Base-by-base conservation (phyloP, 2,113 vertebrate genomes). In the Trogon melanurus region DNA sequence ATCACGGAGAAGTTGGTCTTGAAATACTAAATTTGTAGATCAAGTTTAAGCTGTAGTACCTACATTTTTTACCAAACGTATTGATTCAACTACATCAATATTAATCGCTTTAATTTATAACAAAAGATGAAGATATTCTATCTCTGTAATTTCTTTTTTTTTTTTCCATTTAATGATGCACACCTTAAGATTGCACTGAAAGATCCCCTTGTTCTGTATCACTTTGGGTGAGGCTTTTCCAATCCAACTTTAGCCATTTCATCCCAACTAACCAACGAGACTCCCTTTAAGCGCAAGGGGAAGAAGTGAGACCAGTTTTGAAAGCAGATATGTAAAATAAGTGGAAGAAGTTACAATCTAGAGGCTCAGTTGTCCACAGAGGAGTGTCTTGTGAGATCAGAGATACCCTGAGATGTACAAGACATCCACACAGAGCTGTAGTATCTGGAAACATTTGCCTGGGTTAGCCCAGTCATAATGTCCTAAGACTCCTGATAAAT, bases 191-290 rank as follows among this genome's bases (percentile, higher is more conserved):
- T 34, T 50, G 3, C 45, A 60, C 32, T 73, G 53, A 86, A 92
- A 79, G 13, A 34, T 61, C 2, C 4, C 5, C 3, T 30, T 85
- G 6, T 45, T 85, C 38, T 54, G 0, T 19, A 44, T 22, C 32
- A 54, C 11, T 88, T 64, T 67, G 21, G 2, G 41, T 53, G 64
- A 5, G 14, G 25, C 1, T 88, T 94, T 94, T 38, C 19, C 73
- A 19, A 62, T 6, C 4, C 45, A 30, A 41, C 12, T 47, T 64
- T 7, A 50, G 5, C 15, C 6, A 27, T 81, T 80, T 48, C 53
- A 13, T 20, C 38, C 19, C n/a, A 67, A 8, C 3, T 74, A 21
- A 50, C 6, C 0, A 6, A 9, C 34, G 2, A 82, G 4, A 2
- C 3, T 38, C 7, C 3, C 7, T 38, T 15, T 47, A 36, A 75